phyloP scores from a whole-genome alignment of 30 jellyfish, hydroid and myxozoan genomes.

The Hydractinia echinata region DNA sequence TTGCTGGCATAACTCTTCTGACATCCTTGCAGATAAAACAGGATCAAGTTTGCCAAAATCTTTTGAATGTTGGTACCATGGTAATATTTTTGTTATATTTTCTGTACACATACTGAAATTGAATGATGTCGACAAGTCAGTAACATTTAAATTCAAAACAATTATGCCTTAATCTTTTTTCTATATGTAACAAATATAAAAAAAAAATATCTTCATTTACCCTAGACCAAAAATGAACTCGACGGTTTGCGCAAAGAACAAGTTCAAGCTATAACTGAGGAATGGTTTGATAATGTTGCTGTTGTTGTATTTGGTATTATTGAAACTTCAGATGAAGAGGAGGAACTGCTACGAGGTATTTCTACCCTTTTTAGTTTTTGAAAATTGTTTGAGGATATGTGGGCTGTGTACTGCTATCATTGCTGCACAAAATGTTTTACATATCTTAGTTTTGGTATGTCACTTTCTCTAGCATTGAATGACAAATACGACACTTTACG shows the following conservation, averaged over 20 bases:
- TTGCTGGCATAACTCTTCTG: constrained; percentile 45
- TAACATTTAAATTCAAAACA: too few species aligned
- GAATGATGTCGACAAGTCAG: too few species aligned
- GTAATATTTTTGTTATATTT: constrained; percentile 7
- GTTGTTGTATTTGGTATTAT: constrained; percentile 57
- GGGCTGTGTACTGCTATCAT: background rate
- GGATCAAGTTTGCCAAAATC: constrained; percentile 51
- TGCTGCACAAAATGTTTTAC: background rate
- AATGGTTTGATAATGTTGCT: constrained; percentile 86
- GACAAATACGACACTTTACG: constrained; percentile 78
- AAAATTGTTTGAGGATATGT: background rate
- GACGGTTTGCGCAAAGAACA: constrained; percentile 42
- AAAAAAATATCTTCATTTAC: background rate
- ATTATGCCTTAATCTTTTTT: too few species aligned
- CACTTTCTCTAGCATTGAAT: constrained; percentile 50
- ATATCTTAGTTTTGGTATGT: background rate
- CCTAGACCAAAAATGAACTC: constrained; percentile 47
- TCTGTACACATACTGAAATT: background rate
- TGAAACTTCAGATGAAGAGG: constrained; percentile 76
- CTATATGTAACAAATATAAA: too few species aligned
- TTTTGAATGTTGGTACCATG: constrained; percentile 35
- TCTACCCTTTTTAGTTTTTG: background rate
- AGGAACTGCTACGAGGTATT: constrained; percentile 35
- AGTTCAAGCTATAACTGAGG: constrained; percentile 53
- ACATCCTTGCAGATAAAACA: constrained; percentile 61